These are phyloP conservation scores for human (Homo sapiens) DNA, from an alignment of 2,113 vertebrate genomes.

Conservation along the genomic window DNA sequence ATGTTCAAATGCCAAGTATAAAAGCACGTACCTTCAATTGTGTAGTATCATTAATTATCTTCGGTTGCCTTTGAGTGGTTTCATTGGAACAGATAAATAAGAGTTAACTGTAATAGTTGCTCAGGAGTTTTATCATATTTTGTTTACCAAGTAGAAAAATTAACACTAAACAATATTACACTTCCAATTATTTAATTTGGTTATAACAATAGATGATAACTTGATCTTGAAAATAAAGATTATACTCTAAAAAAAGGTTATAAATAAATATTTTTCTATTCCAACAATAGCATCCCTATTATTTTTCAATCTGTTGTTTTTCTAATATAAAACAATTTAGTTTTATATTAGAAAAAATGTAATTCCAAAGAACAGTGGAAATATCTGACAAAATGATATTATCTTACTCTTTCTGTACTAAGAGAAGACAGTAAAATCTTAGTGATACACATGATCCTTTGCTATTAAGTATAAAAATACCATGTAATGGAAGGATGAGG, in stretches of 20 bases:
- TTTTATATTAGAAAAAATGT: neutral
- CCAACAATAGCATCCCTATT: neutral
- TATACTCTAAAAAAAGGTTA: neutral
- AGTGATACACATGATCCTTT: neutral
- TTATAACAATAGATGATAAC: neutral
- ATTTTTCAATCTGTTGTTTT: neutral
- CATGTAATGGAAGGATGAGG: too few relatives aligned
- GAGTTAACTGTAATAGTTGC: neutral
- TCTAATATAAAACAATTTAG: neutral
- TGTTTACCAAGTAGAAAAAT: neutral
- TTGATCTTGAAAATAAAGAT: neutral
- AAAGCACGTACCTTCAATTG: neutral
- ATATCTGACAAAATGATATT: neutral
- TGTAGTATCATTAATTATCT: neutral
- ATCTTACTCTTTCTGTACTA: neutral
- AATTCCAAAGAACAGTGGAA: slow-evolving; percentile 3
- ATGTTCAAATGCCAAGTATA: neutral
- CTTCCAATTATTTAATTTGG: neutral
- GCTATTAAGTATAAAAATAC: neutral
- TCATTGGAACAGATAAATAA: neutral
- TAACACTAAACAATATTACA: neutral
- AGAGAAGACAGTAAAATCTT: neutral
- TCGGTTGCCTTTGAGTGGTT: neutral
- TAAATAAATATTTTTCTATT: neutral
- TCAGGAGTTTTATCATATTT: neutral